Evolutionary conservation across 2,888 invertebrate genomes (phyloP).

Genomic region (Nomada ferruginata): DNA sequence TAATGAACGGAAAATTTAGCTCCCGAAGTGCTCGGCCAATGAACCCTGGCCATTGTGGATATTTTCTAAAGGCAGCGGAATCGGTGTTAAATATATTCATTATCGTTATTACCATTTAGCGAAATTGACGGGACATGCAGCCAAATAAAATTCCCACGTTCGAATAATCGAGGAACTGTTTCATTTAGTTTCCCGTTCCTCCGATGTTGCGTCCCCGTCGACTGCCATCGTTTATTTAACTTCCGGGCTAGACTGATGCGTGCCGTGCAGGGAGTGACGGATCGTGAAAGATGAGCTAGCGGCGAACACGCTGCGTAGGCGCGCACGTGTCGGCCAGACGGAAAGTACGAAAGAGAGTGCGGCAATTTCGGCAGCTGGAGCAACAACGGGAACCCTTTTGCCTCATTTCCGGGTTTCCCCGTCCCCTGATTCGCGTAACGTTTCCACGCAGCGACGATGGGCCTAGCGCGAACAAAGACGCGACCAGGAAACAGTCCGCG

Average conservation of each 20-base stretch:
- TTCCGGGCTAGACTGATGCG: conserved; percentile 61
- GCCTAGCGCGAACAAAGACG: conserved; percentile 60
- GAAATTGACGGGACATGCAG: neutral
- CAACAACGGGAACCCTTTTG: conserved; percentile 43
- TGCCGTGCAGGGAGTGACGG: conserved; percentile 58
- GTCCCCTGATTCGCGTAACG: conserved; percentile 37
- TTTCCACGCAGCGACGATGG: conserved; percentile 33
- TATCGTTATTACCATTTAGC: neutral
- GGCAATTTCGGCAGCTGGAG: conserved; percentile 42
- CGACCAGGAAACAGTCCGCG: conserved; percentile 54
- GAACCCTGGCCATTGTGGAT: too few relatives aligned
- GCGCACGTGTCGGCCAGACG: conserved; percentile 41
- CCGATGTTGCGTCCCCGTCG: conserved; percentile 14
- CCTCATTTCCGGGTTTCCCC: conserved; percentile 37
- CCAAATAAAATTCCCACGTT: conserved; percentile 44
- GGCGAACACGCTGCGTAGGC: conserved; percentile 46
- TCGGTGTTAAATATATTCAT: too few relatives aligned
- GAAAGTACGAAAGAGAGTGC: conserved; percentile 7
- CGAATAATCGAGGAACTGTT: conserved; percentile 32
- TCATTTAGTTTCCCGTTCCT: conserved; percentile 39
- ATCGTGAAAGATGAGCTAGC: conserved; percentile 62
- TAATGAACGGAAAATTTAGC: too few relatives aligned
- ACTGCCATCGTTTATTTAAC: conserved; percentile 64
- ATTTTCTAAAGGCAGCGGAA: too few relatives aligned
- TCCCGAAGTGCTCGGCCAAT: too few relatives aligned